phyloP scores from a whole-genome alignment of 2,113 vertebrate genomes.

The Octodon degus region DNA sequence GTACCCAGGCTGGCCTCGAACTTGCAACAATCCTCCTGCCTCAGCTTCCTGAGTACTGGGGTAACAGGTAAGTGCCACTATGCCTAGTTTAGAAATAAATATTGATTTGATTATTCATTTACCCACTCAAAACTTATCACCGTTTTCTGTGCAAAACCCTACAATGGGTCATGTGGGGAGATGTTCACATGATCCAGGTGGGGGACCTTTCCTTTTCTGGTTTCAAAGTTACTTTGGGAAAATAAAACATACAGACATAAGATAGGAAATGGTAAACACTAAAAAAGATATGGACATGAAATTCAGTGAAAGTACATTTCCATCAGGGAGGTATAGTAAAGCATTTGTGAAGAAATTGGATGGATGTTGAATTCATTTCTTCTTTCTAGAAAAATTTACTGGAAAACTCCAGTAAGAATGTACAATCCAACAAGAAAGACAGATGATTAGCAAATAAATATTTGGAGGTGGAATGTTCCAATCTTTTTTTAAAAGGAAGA shows the following conservation, averaged over 20 bases:
- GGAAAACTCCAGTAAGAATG: neutral
- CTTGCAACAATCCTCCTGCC: no score
- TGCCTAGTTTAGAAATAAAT: constrained; percentile 45
- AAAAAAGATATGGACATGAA: constrained; percentile 37
- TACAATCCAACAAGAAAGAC: neutral
- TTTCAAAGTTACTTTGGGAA: constrained; percentile 52
- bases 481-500: neutral
- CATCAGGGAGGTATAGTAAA: constrained; percentile 35
- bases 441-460: constrained; percentile 10
- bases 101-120: constrained; percentile 63
- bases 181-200: constrained; percentile 49
- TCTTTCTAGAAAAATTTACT: constrained; percentile 57
- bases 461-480: neutral
- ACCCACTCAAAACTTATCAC: constrained; percentile 57
- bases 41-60: no score
- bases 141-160: constrained; percentile 48
- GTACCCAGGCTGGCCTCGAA: no score
- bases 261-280: constrained; percentile 21
- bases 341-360: constrained; percentile 25
- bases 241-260: constrained; percentile 50
- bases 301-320: constrained; percentile 41
- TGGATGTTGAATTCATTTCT: constrained; percentile 57
- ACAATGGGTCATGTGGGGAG: neutral
- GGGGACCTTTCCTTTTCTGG: constrained; percentile 10
- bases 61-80: no score